Conservation (phyloP, 2,797 vertebrate species). For the Melanotaenia maccullochi region DNA sequence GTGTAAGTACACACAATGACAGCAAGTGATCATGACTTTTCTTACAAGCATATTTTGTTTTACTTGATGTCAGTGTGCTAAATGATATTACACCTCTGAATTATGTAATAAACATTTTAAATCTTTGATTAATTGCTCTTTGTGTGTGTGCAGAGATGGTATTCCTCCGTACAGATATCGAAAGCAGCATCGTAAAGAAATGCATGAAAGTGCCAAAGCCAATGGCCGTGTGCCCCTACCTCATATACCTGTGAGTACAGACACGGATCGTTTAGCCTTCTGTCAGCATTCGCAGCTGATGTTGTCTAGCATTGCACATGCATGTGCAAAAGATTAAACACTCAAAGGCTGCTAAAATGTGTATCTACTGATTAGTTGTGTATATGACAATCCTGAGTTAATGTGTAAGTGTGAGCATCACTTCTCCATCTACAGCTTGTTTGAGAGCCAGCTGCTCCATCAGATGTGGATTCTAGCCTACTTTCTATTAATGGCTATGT, state of each 20-base stretch:
- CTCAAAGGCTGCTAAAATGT: background rate
- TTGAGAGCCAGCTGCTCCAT: too few relatives aligned
- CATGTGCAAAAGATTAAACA: background rate
- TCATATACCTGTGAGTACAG: conserved; percentile 93
- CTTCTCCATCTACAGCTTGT: too few relatives aligned
- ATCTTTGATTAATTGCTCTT: conserved; percentile 10
- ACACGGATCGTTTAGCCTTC: background rate
- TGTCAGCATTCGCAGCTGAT: conserved; percentile 41
- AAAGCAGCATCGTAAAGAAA: conserved; percentile 94
- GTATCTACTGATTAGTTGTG: background rate
- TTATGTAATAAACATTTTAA: background rate
- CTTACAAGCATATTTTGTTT: background rate
- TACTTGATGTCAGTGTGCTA: background rate
- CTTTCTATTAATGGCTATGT: too few relatives aligned
- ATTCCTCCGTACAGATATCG: conserved; percentile 92
- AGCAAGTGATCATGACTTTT: background rate
- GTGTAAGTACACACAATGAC: conserved; percentile 84
- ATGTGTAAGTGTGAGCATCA: too few relatives aligned
- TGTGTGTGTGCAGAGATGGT: conserved; percentile 85
- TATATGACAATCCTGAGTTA: too few relatives aligned
- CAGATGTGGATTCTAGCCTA: too few relatives aligned
- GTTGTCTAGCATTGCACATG: background rate
- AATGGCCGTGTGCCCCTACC: conserved; percentile 95
- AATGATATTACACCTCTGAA: background rate
- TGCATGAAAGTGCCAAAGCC: conserved; percentile 97